These are phyloP conservation scores for Paradisaea rubra DNA, from an alignment of 2,113 vertebrate genomes.

Conservation along the genomic window DNA sequence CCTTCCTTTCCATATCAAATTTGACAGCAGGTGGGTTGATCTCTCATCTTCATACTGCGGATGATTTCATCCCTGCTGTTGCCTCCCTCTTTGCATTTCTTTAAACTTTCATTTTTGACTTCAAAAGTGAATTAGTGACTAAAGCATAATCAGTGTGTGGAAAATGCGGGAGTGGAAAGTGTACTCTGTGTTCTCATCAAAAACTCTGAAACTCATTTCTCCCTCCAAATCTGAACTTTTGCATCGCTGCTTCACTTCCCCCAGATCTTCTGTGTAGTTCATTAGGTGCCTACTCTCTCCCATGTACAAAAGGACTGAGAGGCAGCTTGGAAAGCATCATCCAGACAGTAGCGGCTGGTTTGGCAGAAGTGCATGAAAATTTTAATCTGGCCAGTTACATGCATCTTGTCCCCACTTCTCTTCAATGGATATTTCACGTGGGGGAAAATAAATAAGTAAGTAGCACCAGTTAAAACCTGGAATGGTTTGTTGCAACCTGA, in stretches of 20 bases:
- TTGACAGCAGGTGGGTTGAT: constrained; percentile 76
- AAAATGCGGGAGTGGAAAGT: constrained; percentile 72
- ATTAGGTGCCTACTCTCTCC: constrained; percentile 56
- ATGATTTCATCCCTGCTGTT: constrained; percentile 71
- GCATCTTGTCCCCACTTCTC: background rate
- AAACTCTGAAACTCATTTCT: constrained; percentile 74
- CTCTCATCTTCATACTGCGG: constrained; percentile 72
- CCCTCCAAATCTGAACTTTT: constrained; percentile 79
- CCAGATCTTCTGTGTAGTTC: constrained; percentile 68
- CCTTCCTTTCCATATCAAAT: constrained; percentile 66
- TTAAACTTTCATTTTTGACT: constrained; percentile 72
- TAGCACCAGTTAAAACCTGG: background rate
- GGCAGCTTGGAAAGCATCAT: constrained; percentile 33
- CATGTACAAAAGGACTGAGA: constrained; percentile 30
- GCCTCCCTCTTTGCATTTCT: constrained; percentile 70
- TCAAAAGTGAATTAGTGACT: constrained; percentile 72
- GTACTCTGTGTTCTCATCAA: constrained; percentile 73
- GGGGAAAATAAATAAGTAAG: background rate
- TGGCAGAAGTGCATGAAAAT: constrained; percentile 61
- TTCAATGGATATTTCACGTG: background rate
- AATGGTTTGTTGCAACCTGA: background rate
- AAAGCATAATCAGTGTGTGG: constrained; percentile 72
- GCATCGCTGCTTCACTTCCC: constrained; percentile 77
- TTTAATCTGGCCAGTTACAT: constrained; percentile 57
- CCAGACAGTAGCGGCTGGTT: constrained; percentile 52